Evolutionary conservation across 2,888 invertebrate species (phyloP).

Genomic region (Tipula unca): DNA sequence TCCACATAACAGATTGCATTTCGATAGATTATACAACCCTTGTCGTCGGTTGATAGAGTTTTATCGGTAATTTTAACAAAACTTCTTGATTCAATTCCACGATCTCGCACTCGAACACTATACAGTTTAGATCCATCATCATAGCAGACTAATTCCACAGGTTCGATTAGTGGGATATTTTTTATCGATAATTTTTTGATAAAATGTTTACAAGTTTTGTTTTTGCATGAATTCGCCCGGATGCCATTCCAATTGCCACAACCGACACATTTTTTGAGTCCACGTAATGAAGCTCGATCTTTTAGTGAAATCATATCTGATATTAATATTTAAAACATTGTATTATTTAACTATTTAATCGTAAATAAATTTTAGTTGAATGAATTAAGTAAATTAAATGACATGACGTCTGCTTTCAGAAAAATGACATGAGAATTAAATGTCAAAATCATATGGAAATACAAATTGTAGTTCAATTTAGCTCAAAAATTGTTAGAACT

Average conservation of each 20-base stretch:
- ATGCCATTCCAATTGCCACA: slow-evolving; percentile 71
- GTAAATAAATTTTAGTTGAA: too few relatives aligned
- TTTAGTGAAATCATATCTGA: not conserved
- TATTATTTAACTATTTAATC: not conserved
- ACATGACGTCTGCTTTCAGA: too few relatives aligned
- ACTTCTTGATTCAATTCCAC: slow-evolving; percentile 60
- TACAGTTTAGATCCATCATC: slow-evolving; percentile 50
- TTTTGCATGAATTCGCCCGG: slow-evolving; percentile 63
- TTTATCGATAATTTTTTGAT: not conserved
- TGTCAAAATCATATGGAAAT: too few relatives aligned
- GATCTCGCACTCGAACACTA: slow-evolving; percentile 60
- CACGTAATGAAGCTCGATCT: slow-evolving; percentile 39
- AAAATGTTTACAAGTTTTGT: slow-evolving; percentile 52
- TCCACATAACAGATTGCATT: slow-evolving; percentile 34
- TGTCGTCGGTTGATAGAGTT: slow-evolving; percentile 37
- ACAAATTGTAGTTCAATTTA: too few relatives aligned
- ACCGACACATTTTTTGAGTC: slow-evolving; percentile 63
- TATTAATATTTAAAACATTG: not conserved
- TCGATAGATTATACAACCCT: slow-evolving; percentile 34
- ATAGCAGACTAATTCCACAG: slow-evolving; percentile 48
- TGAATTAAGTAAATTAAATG: too few relatives aligned
- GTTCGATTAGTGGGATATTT: slow-evolving; percentile 29
- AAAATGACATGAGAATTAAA: too few relatives aligned
- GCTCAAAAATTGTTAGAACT: too few relatives aligned
- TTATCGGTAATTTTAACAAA: slow-evolving; percentile 55